These are phyloP conservation scores for Elysia crispata DNA, from an alignment of 2,888 invertebrate species.

Conservation along the genomic window DNA sequence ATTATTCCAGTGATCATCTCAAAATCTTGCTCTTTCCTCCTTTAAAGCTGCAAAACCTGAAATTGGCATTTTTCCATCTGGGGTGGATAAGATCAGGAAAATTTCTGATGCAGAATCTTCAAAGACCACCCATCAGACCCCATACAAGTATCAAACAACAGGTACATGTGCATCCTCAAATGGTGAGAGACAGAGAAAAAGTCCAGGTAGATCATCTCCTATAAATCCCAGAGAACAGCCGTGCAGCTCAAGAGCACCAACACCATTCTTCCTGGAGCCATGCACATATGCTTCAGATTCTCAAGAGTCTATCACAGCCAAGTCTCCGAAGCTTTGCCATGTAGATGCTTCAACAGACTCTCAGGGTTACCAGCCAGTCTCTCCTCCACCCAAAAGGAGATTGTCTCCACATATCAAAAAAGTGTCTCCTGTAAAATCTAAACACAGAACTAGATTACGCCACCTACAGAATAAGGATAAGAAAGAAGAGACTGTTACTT, in stretches of 20 bases:
- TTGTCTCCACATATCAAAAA: neutral
- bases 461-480: neutral
- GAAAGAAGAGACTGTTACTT: neutral
- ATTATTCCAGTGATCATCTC: too few relatives aligned
- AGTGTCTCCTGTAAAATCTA: neutral
- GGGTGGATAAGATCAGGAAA: too few relatives aligned
- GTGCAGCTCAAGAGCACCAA: neutral
- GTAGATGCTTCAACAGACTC: too few relatives aligned
- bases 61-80: too few relatives aligned
- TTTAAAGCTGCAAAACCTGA: too few relatives aligned
- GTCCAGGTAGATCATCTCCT: conserved; percentile 1
- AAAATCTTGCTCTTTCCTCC: too few relatives aligned
- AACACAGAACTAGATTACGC: conserved; percentile 2
- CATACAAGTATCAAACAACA: neutral
- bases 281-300: neutral
- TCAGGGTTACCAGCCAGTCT: conserved; percentile 1
- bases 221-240: neutral
- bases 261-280: neutral
- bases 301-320: conserved; percentile 37
- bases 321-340: neutral
- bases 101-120: too few relatives aligned
- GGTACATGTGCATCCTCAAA: neutral
- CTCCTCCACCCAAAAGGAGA: conserved; percentile 4
- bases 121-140: neutral
- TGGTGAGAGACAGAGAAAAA: neutral